Conservation (phyloP, 2,888 invertebrate species). For the Meta bourneti region DNA sequence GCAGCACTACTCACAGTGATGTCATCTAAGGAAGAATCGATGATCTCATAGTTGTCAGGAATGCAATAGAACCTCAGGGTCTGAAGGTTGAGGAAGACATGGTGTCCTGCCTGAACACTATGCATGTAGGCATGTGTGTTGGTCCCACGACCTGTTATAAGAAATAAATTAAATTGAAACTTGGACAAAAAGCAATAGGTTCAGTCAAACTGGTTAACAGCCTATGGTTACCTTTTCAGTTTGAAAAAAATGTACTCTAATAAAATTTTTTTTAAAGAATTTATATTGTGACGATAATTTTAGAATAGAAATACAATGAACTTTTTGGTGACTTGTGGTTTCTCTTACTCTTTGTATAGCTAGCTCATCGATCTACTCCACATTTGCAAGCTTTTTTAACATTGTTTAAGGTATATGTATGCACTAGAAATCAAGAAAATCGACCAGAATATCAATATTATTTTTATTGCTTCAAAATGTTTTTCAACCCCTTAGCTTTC, state of each 20-base stretch:
- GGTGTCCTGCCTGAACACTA: slow-evolving; percentile 98
- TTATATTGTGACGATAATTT: too few species aligned
- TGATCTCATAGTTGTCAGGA: slow-evolving; percentile 99
- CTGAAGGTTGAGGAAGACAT: slow-evolving; percentile 97
- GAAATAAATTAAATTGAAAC: not conserved
- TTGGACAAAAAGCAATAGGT: not conserved
- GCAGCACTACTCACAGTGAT: slow-evolving; percentile 84
- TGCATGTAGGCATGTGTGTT: slow-evolving; percentile 99
- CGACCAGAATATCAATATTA: too few species aligned
- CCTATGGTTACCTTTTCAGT: not conserved
- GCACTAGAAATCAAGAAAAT: too few species aligned
- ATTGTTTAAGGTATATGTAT: too few species aligned
- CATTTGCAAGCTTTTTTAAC: too few species aligned
- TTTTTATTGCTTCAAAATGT: too few species aligned
- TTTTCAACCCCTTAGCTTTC: too few species aligned
- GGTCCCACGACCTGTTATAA: slow-evolving; percentile 91
- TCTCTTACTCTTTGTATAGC: too few species aligned
- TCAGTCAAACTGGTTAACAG: not conserved
- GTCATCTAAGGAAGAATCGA: slow-evolving; percentile 97
- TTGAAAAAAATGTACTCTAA: not conserved
- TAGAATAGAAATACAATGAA: too few species aligned
- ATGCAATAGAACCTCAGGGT: slow-evolving; percentile 98
- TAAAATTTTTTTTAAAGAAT: too few species aligned
- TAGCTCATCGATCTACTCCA: too few species aligned
- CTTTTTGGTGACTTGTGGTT: too few species aligned